phyloP scores from a whole-genome alignment of 1,140 invertebrate species.

The Lasaia peninsularis region DNA sequence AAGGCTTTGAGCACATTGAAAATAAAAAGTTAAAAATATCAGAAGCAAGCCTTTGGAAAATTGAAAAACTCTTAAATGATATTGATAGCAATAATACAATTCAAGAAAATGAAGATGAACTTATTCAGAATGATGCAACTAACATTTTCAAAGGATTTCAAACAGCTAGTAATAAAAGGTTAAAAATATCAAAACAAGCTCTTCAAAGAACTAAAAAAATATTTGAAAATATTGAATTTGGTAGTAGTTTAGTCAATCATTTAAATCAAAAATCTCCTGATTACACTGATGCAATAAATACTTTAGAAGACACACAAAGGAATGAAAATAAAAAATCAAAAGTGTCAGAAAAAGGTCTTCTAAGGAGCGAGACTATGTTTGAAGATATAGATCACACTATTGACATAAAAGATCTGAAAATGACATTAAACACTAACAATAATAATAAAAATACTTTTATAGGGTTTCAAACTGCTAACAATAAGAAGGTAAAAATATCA shows the following conservation, averaged over 20 bases:
- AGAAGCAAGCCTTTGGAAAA: no score
- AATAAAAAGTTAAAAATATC: no score
- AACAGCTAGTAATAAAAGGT: conserved; percentile 18
- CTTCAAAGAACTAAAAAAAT: conserved; percentile 35
- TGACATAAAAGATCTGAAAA: not conserved
- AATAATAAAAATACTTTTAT: conserved; percentile 20
- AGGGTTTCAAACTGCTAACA: conserved; percentile 40
- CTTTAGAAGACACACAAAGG: conserved; percentile 37
- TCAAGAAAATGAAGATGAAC: not conserved
- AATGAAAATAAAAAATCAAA: conserved; percentile 32
- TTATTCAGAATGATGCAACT: not conserved
- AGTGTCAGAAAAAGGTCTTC: not conserved
- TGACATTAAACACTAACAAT: not conserved
- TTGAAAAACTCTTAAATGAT: no score
- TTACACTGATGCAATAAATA: not conserved
- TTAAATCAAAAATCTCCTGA: not conserved
- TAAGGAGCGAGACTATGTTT: not conserved
- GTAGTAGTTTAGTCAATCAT: not conserved
- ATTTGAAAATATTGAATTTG: conserved; percentile 31
- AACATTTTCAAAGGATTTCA: not conserved
- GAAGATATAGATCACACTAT: not conserved
- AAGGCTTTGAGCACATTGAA: not conserved
- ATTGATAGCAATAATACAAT: not conserved
- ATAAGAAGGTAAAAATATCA: conserved; percentile 44
- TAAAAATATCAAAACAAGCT: conserved; percentile 43